Conservation (phyloP, 1,140 invertebrate species). For the Diorhabda elongata region DNA sequence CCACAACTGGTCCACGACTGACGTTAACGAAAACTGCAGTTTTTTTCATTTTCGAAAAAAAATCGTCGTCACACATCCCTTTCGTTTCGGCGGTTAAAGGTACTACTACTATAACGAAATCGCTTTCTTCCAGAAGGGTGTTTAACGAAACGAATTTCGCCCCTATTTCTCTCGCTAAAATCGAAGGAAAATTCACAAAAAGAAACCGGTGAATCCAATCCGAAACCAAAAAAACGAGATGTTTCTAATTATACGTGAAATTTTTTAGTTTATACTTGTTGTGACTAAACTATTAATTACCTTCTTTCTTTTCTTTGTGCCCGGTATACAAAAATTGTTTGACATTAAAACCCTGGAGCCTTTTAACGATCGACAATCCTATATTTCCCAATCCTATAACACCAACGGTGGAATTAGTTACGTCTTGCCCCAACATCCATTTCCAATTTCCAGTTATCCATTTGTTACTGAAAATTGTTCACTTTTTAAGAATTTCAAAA, state of each 20-base stretch:
- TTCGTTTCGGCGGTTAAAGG: constrained; percentile 71
- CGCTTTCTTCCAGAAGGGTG: constrained; percentile 65
- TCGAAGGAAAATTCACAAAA: constrained; percentile 3
- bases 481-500: neutral
- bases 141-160: constrained; percentile 70
- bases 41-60: constrained; percentile 80
- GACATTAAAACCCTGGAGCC: constrained; percentile 67
- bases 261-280: no score
- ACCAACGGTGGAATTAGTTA: constrained; percentile 69
- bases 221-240: no score
- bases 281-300: no score
- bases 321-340: constrained; percentile 66
- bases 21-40: constrained; percentile 83
- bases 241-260: no score
- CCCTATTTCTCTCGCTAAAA: constrained; percentile 53
- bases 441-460: constrained; percentile 34
- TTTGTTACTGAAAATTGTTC: constrained; percentile 8
- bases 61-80: constrained; percentile 67
- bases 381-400: constrained; percentile 78
- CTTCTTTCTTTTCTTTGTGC: constrained; percentile 60
- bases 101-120: constrained; percentile 75
- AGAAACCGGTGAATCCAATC: no score
- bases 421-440: constrained; percentile 64
- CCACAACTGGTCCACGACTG: constrained; percentile 73
- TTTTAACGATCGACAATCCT: constrained; percentile 65